Base-by-base conservation (phyloP, 2,113 vertebrate genomes). In the Ranitomeya imitator region DNA sequence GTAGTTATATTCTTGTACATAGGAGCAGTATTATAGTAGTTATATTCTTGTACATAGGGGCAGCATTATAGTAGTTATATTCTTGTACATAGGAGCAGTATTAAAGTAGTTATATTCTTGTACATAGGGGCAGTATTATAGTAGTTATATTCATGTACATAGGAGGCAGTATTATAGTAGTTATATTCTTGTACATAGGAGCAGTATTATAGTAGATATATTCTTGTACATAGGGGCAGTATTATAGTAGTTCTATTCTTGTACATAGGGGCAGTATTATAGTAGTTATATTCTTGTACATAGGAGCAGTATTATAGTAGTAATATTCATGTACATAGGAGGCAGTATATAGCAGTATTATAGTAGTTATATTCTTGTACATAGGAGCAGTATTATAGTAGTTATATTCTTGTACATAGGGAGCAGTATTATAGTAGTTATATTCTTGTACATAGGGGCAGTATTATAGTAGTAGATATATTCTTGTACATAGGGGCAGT, bases 401-500 rank as follows among this genome's bases (percentile, higher is more conserved):
- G 71, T 45, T 74, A 45, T 74, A 74, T 74, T 74, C 13, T 51
- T 74, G 73, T 74, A 74, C 26, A 74, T 74, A 45, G 71, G 71
- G 4, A n/a, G 71, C 73, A 52, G 73, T 76, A 76, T 76, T 76
- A 76, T 52, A 76, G 73, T 76, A 76, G 16, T 51, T 74, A 52
- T 76, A 76, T 76, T 76, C 16, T 21, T 76, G 73, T 76, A 52
- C 31, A 52, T 76, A 52, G 73, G 73, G 2, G 45, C 73, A 76
- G 73, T 76, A 76, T 76, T 76, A 52, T 76, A 52, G 73, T 76
- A 76, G 73, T 76, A n/a, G n/a, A n/a, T 76, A 74, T 76, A 76
- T 76, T 76, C 67, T 21, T 76, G 71, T 51, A 74, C 10, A 76
- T 76, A 52, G 31, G n/a, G 18, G 23, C 45, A 76, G 37, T 76